Evolutionary conservation across 2,113 vertebrate species (phyloP).

Genomic region (Synodontis membranacea): DNA sequence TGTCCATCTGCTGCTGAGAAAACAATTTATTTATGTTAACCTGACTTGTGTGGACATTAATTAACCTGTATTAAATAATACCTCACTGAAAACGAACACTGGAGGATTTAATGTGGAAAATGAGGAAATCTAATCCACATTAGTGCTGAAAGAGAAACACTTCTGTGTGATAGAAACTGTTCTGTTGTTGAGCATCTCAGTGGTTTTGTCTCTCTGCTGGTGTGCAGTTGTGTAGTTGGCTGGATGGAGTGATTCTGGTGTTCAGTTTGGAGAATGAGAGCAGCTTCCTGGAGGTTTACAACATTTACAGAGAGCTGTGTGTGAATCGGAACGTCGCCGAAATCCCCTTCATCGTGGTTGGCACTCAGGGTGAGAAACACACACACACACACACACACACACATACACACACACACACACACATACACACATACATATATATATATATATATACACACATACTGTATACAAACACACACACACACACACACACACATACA

Average conservation of each 20-base stretch:
- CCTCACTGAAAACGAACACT: neutral
- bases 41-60: neutral
- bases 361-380: constrained; percentile 83
- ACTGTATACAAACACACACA: too few species aligned
- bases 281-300: constrained; percentile 89
- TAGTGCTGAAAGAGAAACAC: neutral
- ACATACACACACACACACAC: neutral
- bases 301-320: constrained; percentile 78
- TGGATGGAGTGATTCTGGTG: constrained; percentile 90
- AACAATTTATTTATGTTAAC: neutral
- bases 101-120: neutral
- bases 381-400: neutral
- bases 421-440: neutral
- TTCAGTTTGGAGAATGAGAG: constrained; percentile 95
- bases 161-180: neutral
- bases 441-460: too few species aligned
- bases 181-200: neutral
- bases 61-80: neutral
- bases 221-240: constrained; percentile 88
- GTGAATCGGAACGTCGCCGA: constrained; percentile 75
- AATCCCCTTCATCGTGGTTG: constrained; percentile 87
- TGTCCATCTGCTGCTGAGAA: neutral
- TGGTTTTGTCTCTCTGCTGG: neutral
- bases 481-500: neutral
- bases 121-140: neutral